Conservation (phyloP, 2,113 vertebrate species). For the Geococcyx californianus region DNA sequence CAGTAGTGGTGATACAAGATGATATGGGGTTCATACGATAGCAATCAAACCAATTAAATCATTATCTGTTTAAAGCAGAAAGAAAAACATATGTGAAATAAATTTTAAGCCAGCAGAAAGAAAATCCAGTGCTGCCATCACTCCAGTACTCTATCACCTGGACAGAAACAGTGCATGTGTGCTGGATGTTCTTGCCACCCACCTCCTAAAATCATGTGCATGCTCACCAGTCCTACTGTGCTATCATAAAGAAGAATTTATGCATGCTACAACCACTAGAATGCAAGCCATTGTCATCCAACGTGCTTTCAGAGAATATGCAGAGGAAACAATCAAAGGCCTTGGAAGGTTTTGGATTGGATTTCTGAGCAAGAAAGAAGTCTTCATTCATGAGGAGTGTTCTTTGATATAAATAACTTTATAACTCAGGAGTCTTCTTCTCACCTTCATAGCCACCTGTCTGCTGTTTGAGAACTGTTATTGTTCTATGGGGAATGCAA, state of each 20-base stretch:
- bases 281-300: neutral
- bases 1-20: neutral
- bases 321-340: neutral
- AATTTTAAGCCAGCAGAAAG: constrained; percentile 13
- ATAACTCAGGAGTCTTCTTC: neutral
- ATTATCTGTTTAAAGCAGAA: constrained; percentile 14
- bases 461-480: neutral
- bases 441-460: neutral
- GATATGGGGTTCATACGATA: neutral
- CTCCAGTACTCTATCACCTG: neutral
- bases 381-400: neutral
- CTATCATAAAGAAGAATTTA: neutral
- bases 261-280: neutral
- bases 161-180: neutral
- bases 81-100: constrained; percentile 35
- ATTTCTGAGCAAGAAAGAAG: neutral
- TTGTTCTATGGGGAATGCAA: neutral
- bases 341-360: neutral
- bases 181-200: neutral
- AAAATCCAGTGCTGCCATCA: constrained; percentile 26
- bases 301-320: neutral
- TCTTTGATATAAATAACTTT: neutral
- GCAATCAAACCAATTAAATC: neutral
- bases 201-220: neutral
- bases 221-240: neutral